Evolutionary conservation across 2,797 vertebrate genomes (phyloP).

Genomic region (Coregonus ussuriensis): DNA sequence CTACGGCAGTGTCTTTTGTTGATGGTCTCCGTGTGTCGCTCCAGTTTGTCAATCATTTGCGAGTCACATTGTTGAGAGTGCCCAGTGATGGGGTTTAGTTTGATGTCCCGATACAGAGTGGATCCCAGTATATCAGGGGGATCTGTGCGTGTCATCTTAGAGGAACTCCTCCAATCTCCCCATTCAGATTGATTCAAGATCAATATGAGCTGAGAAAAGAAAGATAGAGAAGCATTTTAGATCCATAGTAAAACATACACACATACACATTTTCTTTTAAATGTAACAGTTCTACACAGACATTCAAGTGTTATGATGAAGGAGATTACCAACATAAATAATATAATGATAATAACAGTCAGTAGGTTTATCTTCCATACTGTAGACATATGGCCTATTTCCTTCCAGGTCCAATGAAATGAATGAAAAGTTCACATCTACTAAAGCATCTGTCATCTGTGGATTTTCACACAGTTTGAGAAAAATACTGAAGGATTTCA

Average conservation of each 20-base stretch:
- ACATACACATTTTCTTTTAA: background rate
- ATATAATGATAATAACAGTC: background rate
- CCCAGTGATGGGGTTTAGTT: slow-evolving; percentile 76
- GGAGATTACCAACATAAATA: background rate
- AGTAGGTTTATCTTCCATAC: background rate
- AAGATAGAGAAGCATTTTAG: slow-evolving; percentile 16
- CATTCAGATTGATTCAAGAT: slow-evolving; percentile 80
- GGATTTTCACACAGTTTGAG: background rate
- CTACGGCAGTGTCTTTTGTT: slow-evolving; percentile 98
- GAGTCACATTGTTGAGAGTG: slow-evolving; percentile 82
- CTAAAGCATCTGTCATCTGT: slow-evolving; percentile 1
- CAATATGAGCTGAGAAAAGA: slow-evolving; percentile 65
- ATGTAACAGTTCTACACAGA: background rate
- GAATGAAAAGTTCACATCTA: background rate
- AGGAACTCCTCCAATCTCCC: slow-evolving; percentile 67
- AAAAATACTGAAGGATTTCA: slow-evolving; percentile 10
- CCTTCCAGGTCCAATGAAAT: background rate
- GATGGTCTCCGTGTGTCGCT: slow-evolving; percentile 74
- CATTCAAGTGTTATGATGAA: background rate
- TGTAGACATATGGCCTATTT: background rate
- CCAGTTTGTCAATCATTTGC: slow-evolving; percentile 82
- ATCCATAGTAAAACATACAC: background rate
- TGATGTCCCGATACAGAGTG: slow-evolving; percentile 90
- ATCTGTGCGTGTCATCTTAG: slow-evolving; percentile 98
- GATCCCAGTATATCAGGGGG: slow-evolving; percentile 95